Conservation (phyloP, 2,888 invertebrate species). For the Ochropleura plecta region DNA sequence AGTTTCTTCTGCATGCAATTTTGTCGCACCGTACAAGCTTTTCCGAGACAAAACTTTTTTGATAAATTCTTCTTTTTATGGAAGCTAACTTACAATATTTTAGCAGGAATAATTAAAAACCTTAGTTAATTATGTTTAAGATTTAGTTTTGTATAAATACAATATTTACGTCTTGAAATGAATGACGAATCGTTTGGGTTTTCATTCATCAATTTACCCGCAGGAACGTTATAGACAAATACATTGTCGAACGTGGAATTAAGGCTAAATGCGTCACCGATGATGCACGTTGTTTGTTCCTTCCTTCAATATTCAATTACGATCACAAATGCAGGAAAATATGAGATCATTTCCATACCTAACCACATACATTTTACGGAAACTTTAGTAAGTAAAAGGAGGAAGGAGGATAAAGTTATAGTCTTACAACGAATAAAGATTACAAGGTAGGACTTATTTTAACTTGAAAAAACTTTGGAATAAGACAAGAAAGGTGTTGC, state of each 20-base stretch:
- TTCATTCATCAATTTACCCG: conserved; percentile 15
- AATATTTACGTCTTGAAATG: conserved; percentile 5
- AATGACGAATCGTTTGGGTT: conserved; percentile 14
- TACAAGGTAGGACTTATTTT: not conserved
- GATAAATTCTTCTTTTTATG: not conserved
- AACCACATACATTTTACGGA: not conserved
- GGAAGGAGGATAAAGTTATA: not conserved
- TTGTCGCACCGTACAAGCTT: conserved; percentile 22
- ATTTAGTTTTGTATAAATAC: not conserved
- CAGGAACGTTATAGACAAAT: conserved; percentile 20
- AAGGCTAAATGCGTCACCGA: conserved; percentile 35
- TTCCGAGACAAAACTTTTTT: conserved; percentile 6
- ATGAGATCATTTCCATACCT: not conserved
- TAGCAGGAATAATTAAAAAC: not conserved
- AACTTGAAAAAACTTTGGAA: not conserved
- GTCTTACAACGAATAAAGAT: not conserved
- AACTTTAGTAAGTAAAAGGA: conserved; percentile 13
- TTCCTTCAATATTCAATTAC: conserved; percentile 14
- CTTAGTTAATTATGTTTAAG: not conserved
- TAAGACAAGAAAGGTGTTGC: conserved; percentile 17
- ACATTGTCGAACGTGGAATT: conserved; percentile 7
- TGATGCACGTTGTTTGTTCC: conserved; percentile 38
- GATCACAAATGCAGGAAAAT: conserved; percentile 30
- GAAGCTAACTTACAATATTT: not conserved
- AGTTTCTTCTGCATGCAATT: conserved; percentile 35